Evolutionary conservation across 2,113 vertebrate species (phyloP).

Genomic region (Alces alces): DNA sequence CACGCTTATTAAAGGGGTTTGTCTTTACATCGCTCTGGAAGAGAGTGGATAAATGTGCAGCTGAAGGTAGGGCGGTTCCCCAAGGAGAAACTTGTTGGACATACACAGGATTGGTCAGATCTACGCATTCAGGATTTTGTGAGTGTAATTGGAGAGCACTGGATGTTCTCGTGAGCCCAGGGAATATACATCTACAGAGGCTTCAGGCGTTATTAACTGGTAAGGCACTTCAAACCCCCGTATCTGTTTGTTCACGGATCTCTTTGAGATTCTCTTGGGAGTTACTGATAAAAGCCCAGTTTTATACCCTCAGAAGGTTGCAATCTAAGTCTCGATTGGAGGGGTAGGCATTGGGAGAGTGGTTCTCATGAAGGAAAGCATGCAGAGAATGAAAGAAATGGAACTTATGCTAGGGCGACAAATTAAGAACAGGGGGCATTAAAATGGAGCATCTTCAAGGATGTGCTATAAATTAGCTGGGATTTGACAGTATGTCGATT

Average conservation of each 20-base stretch:
- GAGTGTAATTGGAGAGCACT: neutral
- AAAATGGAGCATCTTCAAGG: neutral
- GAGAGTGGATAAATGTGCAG: neutral
- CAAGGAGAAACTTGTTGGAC: neutral
- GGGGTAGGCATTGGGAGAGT: neutral
- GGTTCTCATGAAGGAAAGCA: neutral
- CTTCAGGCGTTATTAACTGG: neutral
- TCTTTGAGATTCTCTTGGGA: neutral
- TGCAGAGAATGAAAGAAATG: neutral
- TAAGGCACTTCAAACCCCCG: neutral
- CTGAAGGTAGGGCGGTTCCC: neutral
- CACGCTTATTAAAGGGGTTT: neutral
- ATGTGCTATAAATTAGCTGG: neutral
- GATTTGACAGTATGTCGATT: neutral
- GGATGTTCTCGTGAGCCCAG: rapidly evolving
- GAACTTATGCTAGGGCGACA: neutral
- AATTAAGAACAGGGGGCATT: neutral
- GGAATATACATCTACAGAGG: neutral
- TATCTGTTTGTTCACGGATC: neutral
- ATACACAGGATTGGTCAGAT: neutral
- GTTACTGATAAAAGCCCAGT: neutral
- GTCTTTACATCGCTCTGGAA: neutral
- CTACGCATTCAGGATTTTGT: neutral
- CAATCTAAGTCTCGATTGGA: neutral
- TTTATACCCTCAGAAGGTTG: neutral